Evolutionary conservation across 2,888 invertebrate species (phyloP).

Genomic region (Drosophila heteroneura): DNA sequence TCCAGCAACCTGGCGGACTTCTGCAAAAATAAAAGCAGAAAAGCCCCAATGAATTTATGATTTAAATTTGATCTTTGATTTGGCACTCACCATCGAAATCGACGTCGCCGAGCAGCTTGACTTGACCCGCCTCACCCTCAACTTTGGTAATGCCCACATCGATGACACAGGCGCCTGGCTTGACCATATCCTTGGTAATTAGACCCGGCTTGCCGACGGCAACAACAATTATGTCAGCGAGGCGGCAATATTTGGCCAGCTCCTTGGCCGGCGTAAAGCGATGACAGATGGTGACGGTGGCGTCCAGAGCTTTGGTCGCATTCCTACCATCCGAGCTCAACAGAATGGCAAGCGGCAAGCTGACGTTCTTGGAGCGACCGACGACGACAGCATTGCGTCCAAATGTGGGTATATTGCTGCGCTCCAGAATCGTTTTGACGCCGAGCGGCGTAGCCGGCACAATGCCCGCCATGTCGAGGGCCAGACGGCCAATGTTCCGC

Average conservation of each 20-base stretch:
- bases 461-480: conserved; percentile 90
- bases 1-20: conserved; percentile 92
- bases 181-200: conserved; percentile 93
- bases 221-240: conserved; percentile 85
- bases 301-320: conserved; percentile 91
- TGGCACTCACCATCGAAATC: conserved; percentile 90
- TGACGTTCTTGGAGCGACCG: conserved; percentile 96
- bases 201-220: conserved; percentile 89
- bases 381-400: conserved; percentile 95
- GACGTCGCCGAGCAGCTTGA: conserved; percentile 94
- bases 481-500: conserved; percentile 92
- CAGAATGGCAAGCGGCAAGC: conserved; percentile 94
- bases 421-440: conserved; percentile 85
- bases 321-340: conserved; percentile 91
- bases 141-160: conserved; percentile 95
- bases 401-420: conserved; percentile 90
- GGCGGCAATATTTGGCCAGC: conserved; percentile 88
- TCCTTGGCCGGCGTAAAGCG: conserved; percentile 93
- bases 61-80: background rate
- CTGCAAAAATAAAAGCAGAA: conserved; percentile 84
- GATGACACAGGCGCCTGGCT: conserved; percentile 94
- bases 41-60: background rate
- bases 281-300: conserved; percentile 96
- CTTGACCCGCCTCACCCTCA: conserved; percentile 88
- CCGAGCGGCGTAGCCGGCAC: conserved; percentile 93